Evolutionary conservation across 37 sponge, comb jelly and placozoan genomes (phyloP).

Genomic region (Beroe forskalii): DNA sequence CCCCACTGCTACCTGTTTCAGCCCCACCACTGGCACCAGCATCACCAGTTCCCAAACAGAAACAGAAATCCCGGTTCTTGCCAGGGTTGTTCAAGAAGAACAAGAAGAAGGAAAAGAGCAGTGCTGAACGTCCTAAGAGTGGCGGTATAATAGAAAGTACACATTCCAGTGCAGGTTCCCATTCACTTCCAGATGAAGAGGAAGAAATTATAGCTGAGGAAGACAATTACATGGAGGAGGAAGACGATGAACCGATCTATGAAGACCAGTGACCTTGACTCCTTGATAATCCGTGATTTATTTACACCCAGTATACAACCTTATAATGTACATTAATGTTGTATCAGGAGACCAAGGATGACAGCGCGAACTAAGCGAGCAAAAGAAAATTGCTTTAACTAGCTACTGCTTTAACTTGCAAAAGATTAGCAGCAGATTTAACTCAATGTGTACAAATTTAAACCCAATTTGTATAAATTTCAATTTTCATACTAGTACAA

Average conservation of each 20-base stretch:
- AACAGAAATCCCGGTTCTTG: constrained; percentile 1
- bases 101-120: constrained; percentile 6
- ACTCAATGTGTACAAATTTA: too few relatives aligned
- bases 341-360: too few relatives aligned
- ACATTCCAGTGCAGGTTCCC: not conserved
- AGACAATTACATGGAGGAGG: too few relatives aligned
- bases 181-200: not conserved
- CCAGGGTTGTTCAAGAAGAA: constrained; percentile 3
- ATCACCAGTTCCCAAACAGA: not conserved
- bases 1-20: not conserved
- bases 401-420: too few relatives aligned
- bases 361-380: too few relatives aligned
- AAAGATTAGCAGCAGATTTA: too few relatives aligned
- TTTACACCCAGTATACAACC: too few relatives aligned
- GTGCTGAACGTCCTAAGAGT: not conserved
- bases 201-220: not conserved
- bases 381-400: too few relatives aligned
- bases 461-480: too few relatives aligned
- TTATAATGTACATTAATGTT: too few relatives aligned
- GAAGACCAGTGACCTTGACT: not conserved
- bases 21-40: not conserved
- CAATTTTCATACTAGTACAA: too few relatives aligned
- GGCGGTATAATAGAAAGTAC: not conserved
- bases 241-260: constrained; percentile 25
- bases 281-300: too few relatives aligned